Percentiles rank a stretch among this genome's conserved stretches.
These are phyloP conservation scores for Pipistrellus pipistrellus DNA, from an alignment of 2,797 vertebrate genomes.

Conservation along the genomic window DNA sequence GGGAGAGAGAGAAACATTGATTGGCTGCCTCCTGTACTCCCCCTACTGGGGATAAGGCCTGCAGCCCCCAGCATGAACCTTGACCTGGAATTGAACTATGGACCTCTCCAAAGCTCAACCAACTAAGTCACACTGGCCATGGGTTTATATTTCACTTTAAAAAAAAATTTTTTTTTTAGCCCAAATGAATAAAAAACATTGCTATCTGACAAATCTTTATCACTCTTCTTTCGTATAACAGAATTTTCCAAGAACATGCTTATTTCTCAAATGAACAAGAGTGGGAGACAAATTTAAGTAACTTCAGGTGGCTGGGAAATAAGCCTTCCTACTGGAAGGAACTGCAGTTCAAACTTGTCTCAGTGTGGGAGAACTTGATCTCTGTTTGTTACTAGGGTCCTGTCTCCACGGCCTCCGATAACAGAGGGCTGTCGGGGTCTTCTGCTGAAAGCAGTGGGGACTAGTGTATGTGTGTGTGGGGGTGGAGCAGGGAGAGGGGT, in stretches of 20 bases:
- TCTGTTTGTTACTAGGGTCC: neutral
- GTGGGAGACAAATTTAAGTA: neutral
- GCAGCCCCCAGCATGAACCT: neutral
- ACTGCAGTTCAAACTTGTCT: constrained; percentile 27
- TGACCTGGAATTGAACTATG: neutral
- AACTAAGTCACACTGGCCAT: neutral
- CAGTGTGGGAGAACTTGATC: neutral
- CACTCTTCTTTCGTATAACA: neutral
- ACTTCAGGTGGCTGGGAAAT: constrained; percentile 7
- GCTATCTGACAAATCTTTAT: neutral
- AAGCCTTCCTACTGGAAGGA: neutral
- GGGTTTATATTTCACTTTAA: neutral
- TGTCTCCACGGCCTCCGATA: neutral
- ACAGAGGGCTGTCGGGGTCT: neutral
- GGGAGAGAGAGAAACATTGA: neutral
- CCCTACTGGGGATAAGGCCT: neutral
- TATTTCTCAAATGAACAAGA: constrained; percentile 18
- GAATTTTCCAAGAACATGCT: neutral
- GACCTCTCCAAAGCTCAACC: neutral
- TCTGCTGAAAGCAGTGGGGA: neutral
- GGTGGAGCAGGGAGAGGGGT: too few species aligned
- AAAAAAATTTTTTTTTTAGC: neutral
- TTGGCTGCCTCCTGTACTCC: neutral
- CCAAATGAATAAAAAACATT: neutral
- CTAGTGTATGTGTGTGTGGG: too few species aligned